Base-by-base conservation (phyloP, 1,140 invertebrate genomes). In the Monomorium pharaonis region DNA sequence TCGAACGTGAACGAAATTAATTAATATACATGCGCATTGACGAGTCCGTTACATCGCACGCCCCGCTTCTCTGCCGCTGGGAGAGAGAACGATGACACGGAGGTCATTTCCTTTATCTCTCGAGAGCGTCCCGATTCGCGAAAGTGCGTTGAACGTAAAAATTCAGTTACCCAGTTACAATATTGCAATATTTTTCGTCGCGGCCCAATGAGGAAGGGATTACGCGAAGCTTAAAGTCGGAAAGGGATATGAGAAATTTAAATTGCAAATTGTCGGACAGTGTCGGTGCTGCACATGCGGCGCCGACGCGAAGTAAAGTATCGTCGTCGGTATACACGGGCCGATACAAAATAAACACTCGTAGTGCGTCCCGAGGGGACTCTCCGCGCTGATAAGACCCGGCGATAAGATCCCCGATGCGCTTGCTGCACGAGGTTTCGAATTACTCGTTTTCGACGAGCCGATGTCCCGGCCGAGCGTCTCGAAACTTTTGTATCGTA, bases 401-500 rank as follows among this genome's bases (percentile, higher is more conserved):
- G 6, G 12, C 27, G 78, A 81, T 81, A 81, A 81, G 49, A 10
- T 9, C 3, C 16, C 12, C 56, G 47, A 56, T 30, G 24, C n/a
- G 47, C 30, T 27, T 14, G 62, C 24, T n/a, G n/a, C 9, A 56
- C 49, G 16, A 16, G 47, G 60, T 30, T 27, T 81, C 67, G 27
- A 27, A 83, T 72, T 21, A 47, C 78, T 74, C 78, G 67, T 72
- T 83, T n/a, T 30, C 67, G 21, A 27, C 42, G 62, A 81, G 12
- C n/a, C 63, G 42, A n/a, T 72, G 54, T 74, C 37, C 27, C 18
- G 37, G 33, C 67, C 67, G 37, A 60, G 16, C 47, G 78, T 74
- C 51, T 74, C 37, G 78, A 24, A 74, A 49, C 78, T 83, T 58
- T 72, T 24, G 51, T 44, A 56, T 69, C 47, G 76, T 9, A 44